phyloP scores from a whole-genome alignment of 2,888 invertebrate species.

The Andricus quercusramuli region DNA sequence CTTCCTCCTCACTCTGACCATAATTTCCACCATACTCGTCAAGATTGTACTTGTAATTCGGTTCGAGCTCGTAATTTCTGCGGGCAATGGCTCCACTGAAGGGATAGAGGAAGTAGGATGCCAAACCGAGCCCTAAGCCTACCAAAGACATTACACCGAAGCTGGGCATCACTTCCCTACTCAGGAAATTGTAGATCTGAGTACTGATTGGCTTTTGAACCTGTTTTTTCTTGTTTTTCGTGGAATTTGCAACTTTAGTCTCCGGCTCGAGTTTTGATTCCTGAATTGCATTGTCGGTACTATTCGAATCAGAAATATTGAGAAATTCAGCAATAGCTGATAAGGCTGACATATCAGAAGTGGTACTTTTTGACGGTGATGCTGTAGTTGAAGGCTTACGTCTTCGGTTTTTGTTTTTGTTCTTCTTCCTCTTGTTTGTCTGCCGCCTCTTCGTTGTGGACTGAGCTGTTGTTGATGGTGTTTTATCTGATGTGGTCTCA shows the following conservation, averaged over 20 bases:
- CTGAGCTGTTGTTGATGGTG: constrained; percentile 76
- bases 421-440: constrained; percentile 80
- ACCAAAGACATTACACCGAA: constrained; percentile 87
- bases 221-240: constrained; percentile 82
- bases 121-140: constrained; percentile 87
- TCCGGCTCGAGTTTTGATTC: constrained; percentile 77
- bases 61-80: constrained; percentile 82
- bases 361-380: constrained; percentile 53
- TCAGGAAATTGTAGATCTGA: constrained; percentile 88
- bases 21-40: constrained; percentile 85
- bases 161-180: constrained; percentile 90
- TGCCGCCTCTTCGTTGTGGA: constrained; percentile 74
- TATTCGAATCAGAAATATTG: constrained; percentile 13
- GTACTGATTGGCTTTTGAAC: constrained; percentile 84
- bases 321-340: constrained; percentile 48
- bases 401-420: constrained; percentile 81
- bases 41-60: constrained; percentile 83
- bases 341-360: constrained; percentile 63
- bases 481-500: constrained; percentile 73
- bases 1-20: constrained; percentile 88
- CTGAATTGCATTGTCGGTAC: constrained; percentile 65
- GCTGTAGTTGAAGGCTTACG: constrained; percentile 80
- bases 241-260: constrained; percentile 72
- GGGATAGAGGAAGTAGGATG: constrained; percentile 88
- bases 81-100: constrained; percentile 84